These are phyloP conservation scores for Lepidostoma basale DNA, from an alignment of 1,140 invertebrate species.

Conservation along the genomic window DNA sequence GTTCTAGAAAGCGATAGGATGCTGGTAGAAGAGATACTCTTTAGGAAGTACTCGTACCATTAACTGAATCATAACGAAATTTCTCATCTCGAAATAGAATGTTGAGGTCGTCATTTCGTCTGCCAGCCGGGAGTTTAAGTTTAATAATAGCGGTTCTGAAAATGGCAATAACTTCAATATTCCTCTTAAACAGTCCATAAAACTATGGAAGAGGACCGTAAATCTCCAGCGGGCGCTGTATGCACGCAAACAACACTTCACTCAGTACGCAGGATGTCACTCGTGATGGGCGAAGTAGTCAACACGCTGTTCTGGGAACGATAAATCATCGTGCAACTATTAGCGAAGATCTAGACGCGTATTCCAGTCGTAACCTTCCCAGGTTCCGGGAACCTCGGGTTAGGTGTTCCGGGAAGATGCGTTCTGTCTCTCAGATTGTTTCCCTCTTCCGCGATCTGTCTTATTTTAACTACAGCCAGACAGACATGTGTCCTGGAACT, in stretches of 20 bases:
- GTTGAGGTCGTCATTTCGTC: not conserved
- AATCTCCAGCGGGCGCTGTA: not conserved
- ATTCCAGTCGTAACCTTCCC: not conserved
- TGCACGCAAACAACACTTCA: not conserved
- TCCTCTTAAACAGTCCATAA: conserved; percentile 10
- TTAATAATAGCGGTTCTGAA: conserved; percentile 9
- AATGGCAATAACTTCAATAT: conserved; percentile 5
- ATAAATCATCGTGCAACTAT: conserved; percentile 24
- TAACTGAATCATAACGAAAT: too few relatives aligned
- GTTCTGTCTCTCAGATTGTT: conserved; percentile 3
- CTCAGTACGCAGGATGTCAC: conserved; percentile 12
- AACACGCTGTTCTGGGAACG: conserved; percentile 22
- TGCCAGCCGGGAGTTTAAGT: not conserved
- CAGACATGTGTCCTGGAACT: too few relatives aligned
- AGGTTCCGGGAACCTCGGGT: not conserved
- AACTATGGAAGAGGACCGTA: not conserved
- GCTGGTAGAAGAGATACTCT: too few relatives aligned
- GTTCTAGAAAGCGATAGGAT: too few relatives aligned
- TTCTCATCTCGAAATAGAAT: too few relatives aligned
- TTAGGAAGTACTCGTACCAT: too few relatives aligned
- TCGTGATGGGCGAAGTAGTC: conserved; percentile 16
- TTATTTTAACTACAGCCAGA: conserved; percentile 1
- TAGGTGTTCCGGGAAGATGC: not conserved
- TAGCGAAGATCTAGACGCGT: not conserved
- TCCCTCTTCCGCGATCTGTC: conserved; percentile 15